Conservation (phyloP, 2,113 vertebrate genomes). For the Isurus oxyrinchus region DNA sequence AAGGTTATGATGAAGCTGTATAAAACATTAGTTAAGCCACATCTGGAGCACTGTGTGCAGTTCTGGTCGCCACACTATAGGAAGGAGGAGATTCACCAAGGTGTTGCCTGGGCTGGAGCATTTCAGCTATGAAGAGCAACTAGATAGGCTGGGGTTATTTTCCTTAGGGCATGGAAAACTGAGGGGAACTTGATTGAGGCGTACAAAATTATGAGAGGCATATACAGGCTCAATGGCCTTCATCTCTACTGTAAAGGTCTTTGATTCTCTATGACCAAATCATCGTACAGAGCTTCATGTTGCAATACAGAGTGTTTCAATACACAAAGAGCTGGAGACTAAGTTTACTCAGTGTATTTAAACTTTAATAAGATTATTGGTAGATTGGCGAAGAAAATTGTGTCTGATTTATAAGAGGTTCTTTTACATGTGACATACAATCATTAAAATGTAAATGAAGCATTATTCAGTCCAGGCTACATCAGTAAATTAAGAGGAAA, state of each 20-base stretch:
- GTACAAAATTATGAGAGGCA: no score
- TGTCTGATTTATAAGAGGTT: neutral
- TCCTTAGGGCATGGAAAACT: no score
- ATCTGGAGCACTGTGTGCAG: no score
- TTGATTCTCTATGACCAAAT: neutral
- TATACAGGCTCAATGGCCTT: neutral
- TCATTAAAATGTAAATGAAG: neutral
- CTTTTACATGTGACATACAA: neutral
- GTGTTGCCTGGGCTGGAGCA: no score
- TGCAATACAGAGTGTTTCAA: neutral
- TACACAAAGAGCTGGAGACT: neutral
- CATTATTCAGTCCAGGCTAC: neutral
- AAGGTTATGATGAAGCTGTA: no score
- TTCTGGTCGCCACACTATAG: no score
- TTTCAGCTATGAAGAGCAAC: no score
- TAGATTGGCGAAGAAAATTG: neutral
- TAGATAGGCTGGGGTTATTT: no score
- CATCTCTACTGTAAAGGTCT: neutral
- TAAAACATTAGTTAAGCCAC: no score
- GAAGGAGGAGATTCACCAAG: no score
- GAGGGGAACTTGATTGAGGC: no score
- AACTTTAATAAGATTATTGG: neutral
- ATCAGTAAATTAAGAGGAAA: neutral
- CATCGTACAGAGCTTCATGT: neutral
- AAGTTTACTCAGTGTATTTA: neutral